Percentiles rank a stretch among this genome's conserved stretches.
phyloP scores from a whole-genome alignment of 1,140 invertebrate genomes.

The Formica exsecta region DNA sequence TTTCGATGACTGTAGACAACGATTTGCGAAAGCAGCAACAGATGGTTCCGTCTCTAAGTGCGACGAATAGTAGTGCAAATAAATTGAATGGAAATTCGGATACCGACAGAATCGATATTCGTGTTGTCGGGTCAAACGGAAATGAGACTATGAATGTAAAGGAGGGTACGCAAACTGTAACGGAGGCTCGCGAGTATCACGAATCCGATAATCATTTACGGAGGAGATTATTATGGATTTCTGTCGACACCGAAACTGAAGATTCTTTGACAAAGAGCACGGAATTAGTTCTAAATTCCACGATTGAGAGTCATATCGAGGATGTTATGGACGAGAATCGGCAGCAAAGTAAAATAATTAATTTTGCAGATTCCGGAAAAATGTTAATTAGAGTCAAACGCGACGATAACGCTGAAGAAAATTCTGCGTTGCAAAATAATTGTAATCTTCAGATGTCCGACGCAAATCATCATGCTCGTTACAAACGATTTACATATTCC shows the following conservation, averaged over 20 bases:
- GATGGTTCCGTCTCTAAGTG: constrained; percentile 29
- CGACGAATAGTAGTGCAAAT: constrained; percentile 12
- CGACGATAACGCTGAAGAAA: neutral
- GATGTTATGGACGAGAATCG: neutral
- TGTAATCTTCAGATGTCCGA: constrained; percentile 1
- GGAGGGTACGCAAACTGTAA: neutral
- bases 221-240: constrained; percentile 50
- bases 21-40: constrained; percentile 49
- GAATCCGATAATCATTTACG: constrained; percentile 29
- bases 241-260: neutral
- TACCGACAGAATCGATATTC: constrained; percentile 32
- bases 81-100: constrained; percentile 56
- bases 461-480: neutral
- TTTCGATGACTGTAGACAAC: neutral
- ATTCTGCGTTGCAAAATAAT: neutral
- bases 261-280: neutral
- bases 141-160: constrained; percentile 63
- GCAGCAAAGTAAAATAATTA: neutral
- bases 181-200: neutral
- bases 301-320: neutral
- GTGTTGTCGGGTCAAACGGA: constrained; percentile 34
- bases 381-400: neutral
- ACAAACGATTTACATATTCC: constrained; percentile 12
- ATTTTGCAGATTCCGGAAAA: constrained; percentile 1
- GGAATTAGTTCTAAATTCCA: neutral